phyloP scores from a whole-genome alignment of 2,797 vertebrate genomes.

The Peromyscus eremicus region DNA sequence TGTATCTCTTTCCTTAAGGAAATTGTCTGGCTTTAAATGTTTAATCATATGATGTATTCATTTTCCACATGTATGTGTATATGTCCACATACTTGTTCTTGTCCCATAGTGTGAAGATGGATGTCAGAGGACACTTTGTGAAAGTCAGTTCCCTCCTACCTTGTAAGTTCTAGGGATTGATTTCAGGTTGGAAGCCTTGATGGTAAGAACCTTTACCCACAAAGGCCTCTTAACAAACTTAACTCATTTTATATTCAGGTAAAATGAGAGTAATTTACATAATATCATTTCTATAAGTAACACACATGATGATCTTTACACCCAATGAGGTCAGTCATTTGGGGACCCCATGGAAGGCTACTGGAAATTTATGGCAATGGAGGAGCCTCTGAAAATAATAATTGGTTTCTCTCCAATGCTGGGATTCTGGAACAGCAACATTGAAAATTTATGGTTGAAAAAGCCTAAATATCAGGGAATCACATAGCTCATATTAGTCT shows the following conservation, averaged over 20 bases:
- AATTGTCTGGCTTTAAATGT: neutral
- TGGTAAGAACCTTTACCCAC: neutral
- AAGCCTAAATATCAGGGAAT: neutral
- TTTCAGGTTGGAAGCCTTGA: neutral
- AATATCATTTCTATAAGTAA: neutral
- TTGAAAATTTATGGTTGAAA: neutral
- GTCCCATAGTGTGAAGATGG: neutral
- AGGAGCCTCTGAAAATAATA: neutral
- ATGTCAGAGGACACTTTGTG: neutral
- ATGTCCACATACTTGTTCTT: neutral
- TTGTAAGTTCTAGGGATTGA: neutral
- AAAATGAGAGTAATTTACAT: neutral
- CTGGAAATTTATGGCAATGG: neutral
- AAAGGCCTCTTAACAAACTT: neutral
- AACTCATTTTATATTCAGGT: neutral
- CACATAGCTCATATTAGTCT: too few relatives aligned
- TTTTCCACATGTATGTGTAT: neutral
- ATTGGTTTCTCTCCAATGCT: neutral
- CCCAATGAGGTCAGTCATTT: neutral
- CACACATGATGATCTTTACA: neutral
- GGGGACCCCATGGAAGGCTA: neutral
- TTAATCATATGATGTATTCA: neutral
- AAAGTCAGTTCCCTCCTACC: neutral
- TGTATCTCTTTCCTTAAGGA: slow-evolving; percentile 28
- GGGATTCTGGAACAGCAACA: neutral